A percentile compares a stretch with the other conserved stretches of the same genome.
phyloP scores from a whole-genome alignment of 2,113 vertebrate species.

The Colinus virginianus region DNA sequence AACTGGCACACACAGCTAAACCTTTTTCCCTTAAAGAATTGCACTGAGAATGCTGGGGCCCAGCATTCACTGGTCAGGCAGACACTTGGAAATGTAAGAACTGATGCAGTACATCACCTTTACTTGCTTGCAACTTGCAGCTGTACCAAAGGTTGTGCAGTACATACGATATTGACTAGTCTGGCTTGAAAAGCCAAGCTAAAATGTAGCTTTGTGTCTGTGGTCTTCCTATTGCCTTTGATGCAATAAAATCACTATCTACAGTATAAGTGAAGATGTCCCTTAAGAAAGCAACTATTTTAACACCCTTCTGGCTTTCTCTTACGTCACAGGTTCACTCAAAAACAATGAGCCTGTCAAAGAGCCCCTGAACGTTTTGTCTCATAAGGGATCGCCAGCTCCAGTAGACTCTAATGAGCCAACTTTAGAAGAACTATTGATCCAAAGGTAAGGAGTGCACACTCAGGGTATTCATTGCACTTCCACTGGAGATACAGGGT shows the following conservation, averaged over 20 bases:
- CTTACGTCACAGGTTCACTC: slow-evolving; percentile 51
- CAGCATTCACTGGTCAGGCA: not conserved
- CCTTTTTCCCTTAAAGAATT: not conserved
- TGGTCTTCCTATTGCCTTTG: not conserved
- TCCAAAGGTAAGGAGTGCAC: slow-evolving; percentile 32
- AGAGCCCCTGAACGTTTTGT: slow-evolving; percentile 19
- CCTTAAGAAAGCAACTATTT: not conserved
- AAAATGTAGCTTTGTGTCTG: not conserved
- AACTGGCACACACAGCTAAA: not conserved
- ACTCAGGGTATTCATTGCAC: fast-evolving
- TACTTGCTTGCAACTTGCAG: not conserved
- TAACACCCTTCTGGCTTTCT: slow-evolving; percentile 34
- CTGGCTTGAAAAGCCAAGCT: not conserved
- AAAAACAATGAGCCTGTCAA: slow-evolving; percentile 30
- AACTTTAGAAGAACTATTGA: not conserved
- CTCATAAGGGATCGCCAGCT: not conserved
- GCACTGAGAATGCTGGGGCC: not conserved
- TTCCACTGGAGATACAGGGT: not conserved
- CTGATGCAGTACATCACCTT: not conserved
- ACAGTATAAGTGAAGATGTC: not conserved
- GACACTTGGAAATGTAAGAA: not conserved
- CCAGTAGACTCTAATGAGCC: not conserved
- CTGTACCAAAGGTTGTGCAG: not conserved
- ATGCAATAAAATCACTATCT: not conserved
- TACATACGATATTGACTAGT: not conserved